Percentiles rank a stretch among this genome's conserved stretches.
phyloP scores from a whole-genome alignment of 2,113 vertebrate genomes.

The Phalacrocorax aristotelis region DNA sequence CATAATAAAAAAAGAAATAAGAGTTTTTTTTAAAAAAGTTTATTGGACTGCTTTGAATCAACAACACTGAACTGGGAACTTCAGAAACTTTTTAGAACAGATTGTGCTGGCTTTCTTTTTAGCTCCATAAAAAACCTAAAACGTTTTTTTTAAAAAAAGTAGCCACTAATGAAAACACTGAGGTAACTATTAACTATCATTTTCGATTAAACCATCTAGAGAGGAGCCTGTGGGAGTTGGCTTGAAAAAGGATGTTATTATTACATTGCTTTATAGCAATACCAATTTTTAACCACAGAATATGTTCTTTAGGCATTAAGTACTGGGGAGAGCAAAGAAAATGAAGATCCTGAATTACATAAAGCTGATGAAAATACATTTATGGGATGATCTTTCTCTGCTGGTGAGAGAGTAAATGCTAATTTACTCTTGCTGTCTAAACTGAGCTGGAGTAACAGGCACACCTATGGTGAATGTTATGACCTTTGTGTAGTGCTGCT shows the following conservation, averaged over 20 bases:
- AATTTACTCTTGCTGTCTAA: conserved; percentile 29
- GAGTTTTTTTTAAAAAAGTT: background rate
- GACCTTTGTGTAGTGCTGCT: conserved; percentile 44
- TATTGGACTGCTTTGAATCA: background rate
- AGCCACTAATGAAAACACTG: background rate
- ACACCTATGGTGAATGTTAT: background rate
- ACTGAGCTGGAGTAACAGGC: background rate
- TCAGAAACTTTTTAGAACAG: background rate
- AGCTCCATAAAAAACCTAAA: background rate
- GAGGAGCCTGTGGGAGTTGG: conserved; percentile 26
- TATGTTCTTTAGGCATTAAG: conserved; percentile 6
- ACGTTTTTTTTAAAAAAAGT: background rate
- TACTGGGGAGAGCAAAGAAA: background rate
- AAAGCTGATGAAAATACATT: conserved; percentile 4
- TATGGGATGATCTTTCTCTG: conserved; percentile 1
- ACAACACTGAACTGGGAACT: background rate
- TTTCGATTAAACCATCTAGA: background rate
- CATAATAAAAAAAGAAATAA: conserved; percentile 32
- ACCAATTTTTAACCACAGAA: conserved; percentile 33
- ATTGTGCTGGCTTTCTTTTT: background rate
- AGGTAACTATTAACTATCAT: background rate
- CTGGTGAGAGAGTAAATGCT: conserved; percentile 2
- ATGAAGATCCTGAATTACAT: conserved; percentile 13
- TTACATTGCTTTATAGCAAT: conserved; percentile 21
- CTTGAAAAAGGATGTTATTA: conserved; percentile 13